phyloP scores from a whole-genome alignment of 2,888 invertebrate species.

The Acanthopleura granulata region DNA sequence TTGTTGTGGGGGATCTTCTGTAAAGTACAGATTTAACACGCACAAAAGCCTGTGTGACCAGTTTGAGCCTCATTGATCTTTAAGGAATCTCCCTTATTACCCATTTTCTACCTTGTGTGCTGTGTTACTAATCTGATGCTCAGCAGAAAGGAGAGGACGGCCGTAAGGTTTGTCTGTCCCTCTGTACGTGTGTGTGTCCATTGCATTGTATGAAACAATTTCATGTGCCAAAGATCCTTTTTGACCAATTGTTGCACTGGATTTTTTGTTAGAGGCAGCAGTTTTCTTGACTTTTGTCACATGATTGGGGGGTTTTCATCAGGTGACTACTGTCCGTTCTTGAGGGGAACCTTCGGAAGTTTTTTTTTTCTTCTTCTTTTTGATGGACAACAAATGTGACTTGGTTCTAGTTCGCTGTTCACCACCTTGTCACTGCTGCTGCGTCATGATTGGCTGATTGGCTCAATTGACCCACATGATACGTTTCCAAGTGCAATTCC shows the following conservation, averaged over 20 bases:
- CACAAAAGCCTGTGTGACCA: background rate
- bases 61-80: background rate
- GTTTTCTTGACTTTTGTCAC: background rate
- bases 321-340: background rate
- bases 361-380: too few relatives aligned
- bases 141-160: background rate
- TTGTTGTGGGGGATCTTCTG: background rate
- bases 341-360: too few relatives aligned
- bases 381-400: too few relatives aligned
- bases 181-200: background rate
- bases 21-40: background rate
- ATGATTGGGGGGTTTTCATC: background rate
- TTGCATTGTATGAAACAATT: constrained; percentile 10
- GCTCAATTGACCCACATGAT: too few relatives aligned
- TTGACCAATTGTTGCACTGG: background rate
- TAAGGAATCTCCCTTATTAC: background rate
- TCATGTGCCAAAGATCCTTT: constrained; percentile 9
- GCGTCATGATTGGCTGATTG: too few relatives aligned
- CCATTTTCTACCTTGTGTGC: background rate
- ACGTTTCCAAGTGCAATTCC: too few relatives aligned
- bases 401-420: too few relatives aligned
- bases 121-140: too few relatives aligned
- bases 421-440: too few relatives aligned
- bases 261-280: constrained; percentile 1
- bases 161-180: background rate